Evolutionary conservation across 2,113 vertebrate species (phyloP).

Genomic region (Daboia siamensis): DNA sequence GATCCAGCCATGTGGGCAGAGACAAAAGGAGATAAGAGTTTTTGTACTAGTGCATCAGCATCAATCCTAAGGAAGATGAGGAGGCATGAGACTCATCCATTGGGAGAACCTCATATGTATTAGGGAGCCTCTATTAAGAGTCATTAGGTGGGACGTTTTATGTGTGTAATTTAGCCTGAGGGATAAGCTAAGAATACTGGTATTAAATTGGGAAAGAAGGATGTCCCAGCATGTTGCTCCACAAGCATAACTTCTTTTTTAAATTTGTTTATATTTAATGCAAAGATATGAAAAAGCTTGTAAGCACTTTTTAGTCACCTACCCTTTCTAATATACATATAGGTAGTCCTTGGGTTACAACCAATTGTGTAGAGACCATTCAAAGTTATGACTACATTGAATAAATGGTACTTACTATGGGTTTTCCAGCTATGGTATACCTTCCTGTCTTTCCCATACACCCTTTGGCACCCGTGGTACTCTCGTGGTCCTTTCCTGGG

Average conservation of each 20-base stretch:
- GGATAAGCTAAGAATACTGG: not conserved
- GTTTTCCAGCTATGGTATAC: not conserved
- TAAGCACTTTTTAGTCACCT: not conserved
- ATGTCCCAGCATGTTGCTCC: not conserved
- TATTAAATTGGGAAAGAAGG: not conserved
- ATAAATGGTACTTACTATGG: not conserved
- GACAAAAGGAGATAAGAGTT: not conserved
- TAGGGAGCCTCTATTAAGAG: not conserved
- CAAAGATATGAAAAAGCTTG: not conserved
- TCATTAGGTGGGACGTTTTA: not conserved
- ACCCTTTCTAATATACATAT: not conserved
- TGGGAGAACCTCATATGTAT: not conserved
- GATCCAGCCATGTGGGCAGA: not conserved
- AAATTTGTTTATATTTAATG: not conserved
- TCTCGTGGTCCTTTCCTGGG: not conserved
- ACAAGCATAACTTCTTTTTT: not conserved
- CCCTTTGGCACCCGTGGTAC: not conserved
- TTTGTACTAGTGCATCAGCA: not conserved
- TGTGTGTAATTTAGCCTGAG: not conserved
- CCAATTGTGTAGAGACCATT: not conserved
- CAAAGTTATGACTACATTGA: not conserved
- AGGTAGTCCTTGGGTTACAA: not conserved
- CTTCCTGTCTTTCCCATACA: not conserved
- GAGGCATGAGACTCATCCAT: not conserved
- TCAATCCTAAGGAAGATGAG: not conserved